phyloP scores from a whole-genome alignment of 1,140 invertebrate species.

The Formica selysi region DNA sequence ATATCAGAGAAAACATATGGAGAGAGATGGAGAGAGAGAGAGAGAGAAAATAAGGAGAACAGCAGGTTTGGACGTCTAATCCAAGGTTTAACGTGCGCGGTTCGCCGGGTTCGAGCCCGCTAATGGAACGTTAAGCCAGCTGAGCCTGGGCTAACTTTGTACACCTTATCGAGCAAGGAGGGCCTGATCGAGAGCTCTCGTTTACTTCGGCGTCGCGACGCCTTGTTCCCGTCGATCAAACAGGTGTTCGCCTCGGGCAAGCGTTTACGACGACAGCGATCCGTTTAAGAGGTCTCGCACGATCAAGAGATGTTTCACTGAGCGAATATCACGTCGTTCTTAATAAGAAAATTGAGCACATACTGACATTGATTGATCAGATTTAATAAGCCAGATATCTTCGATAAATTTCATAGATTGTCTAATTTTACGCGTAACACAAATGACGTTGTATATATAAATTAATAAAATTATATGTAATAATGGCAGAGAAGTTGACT shows the following conservation, averaged over 20 bases:
- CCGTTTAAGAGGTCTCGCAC: slow-evolving; percentile 7
- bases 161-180: slow-evolving; percentile 79
- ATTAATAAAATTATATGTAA: background rate
- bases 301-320: slow-evolving; percentile 7
- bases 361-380: background rate
- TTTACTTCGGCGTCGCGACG: slow-evolving; percentile 74
- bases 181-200: slow-evolving; percentile 77
- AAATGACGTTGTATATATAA: no score
- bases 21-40: background rate
- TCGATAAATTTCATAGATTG: background rate
- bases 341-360: background rate
- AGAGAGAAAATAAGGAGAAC: background rate
- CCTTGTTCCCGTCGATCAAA: slow-evolving; percentile 67
- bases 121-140: slow-evolving; percentile 85
- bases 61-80: slow-evolving; percentile 64
- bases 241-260: slow-evolving; percentile 71
- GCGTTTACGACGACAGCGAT: slow-evolving; percentile 65
- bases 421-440: no score
- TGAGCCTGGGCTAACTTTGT: slow-evolving; percentile 82
- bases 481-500: background rate
- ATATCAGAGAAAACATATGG: background rate
- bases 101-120: slow-evolving; percentile 77
- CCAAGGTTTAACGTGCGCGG: slow-evolving; percentile 69
- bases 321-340: background rate
- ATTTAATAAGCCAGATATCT: background rate